A percentile compares a stretch with the other conserved stretches of the same genome.
Conservation (phyloP, 2,797 vertebrate genomes). For the Chrysolophus pictus region DNA sequence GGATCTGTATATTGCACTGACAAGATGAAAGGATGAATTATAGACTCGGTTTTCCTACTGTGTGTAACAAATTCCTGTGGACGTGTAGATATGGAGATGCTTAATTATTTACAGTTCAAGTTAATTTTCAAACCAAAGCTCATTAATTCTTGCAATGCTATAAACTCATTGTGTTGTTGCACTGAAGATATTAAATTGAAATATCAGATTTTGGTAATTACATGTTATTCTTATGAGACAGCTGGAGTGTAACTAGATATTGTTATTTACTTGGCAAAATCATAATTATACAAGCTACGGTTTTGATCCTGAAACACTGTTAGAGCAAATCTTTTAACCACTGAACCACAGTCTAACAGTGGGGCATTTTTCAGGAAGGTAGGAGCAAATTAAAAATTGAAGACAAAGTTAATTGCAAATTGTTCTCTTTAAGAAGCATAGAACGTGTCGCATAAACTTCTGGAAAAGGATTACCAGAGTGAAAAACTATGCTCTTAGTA, state of each 20-base stretch:
- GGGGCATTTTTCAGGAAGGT: not conserved
- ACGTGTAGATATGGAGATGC: not conserved
- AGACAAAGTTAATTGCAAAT: not conserved
- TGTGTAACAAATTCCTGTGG: not conserved
- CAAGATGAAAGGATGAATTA: not conserved
- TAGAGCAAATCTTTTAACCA: not conserved
- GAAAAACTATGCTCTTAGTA: not conserved
- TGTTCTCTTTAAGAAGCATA: not conserved
- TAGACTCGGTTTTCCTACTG: not conserved
- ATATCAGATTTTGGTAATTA: conserved; percentile 46
- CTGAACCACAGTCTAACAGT: not conserved
- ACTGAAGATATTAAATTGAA: conserved; percentile 36
- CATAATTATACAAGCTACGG: not conserved
- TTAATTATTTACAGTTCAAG: conserved; percentile 47
- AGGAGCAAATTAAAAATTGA: not conserved
- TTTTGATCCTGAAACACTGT: not conserved
- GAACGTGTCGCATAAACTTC: not conserved
- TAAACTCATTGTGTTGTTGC: not conserved
- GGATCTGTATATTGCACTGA: not conserved
- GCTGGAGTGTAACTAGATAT: conserved; percentile 32
- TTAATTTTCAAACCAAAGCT: conserved; percentile 32
- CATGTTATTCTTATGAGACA: conserved; percentile 30
- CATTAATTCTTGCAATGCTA: conserved; percentile 33
- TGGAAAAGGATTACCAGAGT: not conserved
- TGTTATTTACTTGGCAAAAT: conserved; percentile 45